Conservation (phyloP, 2,797 vertebrate species). For the Lepilemur ruficaudatus region DNA sequence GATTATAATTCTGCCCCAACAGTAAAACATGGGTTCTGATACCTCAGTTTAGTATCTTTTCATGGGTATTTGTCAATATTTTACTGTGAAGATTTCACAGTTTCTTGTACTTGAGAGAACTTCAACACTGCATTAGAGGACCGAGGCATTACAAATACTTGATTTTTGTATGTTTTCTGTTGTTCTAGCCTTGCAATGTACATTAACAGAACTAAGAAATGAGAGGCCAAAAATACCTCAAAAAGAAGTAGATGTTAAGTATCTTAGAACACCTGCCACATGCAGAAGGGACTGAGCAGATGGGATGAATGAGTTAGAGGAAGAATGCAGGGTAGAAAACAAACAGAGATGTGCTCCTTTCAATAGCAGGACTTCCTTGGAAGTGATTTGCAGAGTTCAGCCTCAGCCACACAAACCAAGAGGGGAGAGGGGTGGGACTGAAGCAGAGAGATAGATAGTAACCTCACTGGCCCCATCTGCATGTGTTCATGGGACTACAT, state of each 20-base stretch:
- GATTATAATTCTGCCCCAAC: background rate
- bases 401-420: background rate
- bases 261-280: background rate
- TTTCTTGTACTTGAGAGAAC: background rate
- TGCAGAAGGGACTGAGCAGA: background rate
- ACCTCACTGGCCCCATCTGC: background rate
- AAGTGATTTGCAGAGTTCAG: background rate
- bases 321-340: background rate
- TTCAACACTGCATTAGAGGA: background rate
- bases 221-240: conserved; percentile 53
- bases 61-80: background rate
- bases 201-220: conserved; percentile 56
- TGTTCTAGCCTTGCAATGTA: background rate
- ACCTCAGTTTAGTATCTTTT: background rate
- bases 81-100: background rate
- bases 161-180: background rate
- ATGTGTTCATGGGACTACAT: background rate
- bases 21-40: background rate
- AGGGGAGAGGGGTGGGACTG: background rate
- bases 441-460: background rate
- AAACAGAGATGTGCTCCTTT: background rate
- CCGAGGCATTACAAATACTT: background rate
- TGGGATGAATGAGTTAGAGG: background rate
- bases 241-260: conserved; percentile 55
- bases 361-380: background rate